phyloP scores from a whole-genome alignment of 2,113 vertebrate genomes.

The Dinomys branickii region DNA sequence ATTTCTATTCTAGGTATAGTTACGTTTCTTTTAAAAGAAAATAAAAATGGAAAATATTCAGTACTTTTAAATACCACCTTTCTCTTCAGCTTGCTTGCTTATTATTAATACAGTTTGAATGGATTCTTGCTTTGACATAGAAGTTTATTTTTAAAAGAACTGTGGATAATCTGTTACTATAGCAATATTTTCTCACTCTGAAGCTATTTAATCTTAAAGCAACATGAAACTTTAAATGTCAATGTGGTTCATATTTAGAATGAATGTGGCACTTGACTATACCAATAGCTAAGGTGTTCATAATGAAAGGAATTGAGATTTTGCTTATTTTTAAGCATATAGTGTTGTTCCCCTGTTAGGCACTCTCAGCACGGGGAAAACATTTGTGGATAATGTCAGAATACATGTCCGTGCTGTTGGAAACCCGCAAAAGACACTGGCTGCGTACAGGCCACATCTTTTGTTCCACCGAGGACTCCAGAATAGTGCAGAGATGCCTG shows the following conservation, averaged over 20 bases:
- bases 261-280: not conserved
- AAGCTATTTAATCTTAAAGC: constrained; percentile 64
- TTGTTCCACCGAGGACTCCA: not conserved
- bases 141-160: constrained; percentile 73
- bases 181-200: constrained; percentile 67
- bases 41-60: constrained; percentile 37
- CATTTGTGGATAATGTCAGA: not conserved
- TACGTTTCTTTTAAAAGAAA: constrained; percentile 24
- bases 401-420: not conserved
- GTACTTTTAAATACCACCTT: constrained; percentile 51
- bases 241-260: constrained; percentile 60
- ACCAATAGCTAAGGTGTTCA: constrained; percentile 12
- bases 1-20: constrained; percentile 63
- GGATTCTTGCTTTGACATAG: constrained; percentile 67
- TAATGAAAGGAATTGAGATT: not conserved
- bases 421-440: not conserved
- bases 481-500: not conserved
- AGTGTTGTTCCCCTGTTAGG: not conserved
- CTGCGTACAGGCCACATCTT: not conserved
- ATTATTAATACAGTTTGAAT: constrained; percentile 68
- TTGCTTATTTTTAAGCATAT: not conserved
- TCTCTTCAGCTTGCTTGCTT: constrained; percentile 48
- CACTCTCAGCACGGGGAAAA: not conserved
- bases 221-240: constrained; percentile 66
- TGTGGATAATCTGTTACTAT: constrained; percentile 73